These are phyloP conservation scores for Falcaria lacertinaria DNA, from an alignment of 2,888 invertebrate genomes.

Conservation along the genomic window DNA sequence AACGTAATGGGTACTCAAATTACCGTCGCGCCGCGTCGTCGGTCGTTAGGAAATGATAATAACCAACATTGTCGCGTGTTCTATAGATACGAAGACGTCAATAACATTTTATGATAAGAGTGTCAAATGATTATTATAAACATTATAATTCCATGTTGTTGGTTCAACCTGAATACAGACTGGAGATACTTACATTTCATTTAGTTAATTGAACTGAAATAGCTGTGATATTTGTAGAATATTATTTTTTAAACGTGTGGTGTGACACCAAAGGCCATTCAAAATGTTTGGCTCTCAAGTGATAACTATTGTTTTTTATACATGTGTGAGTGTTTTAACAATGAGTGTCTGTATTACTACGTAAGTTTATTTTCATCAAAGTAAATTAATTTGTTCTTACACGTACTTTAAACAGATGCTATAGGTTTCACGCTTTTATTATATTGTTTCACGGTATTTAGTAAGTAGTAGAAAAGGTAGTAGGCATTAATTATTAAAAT, in stretches of 20 bases:
- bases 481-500: too few relatives aligned
- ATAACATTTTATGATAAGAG: slow-evolving; percentile 56
- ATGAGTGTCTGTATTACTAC: background rate
- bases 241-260: background rate
- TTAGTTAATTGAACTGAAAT: too few relatives aligned
- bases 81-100: slow-evolving; percentile 38
- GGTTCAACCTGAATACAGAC: background rate
- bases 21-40: too few relatives aligned
- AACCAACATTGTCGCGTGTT: too few relatives aligned
- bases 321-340: background rate
- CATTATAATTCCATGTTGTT: slow-evolving; percentile 6
- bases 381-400: too few relatives aligned
- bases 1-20: too few relatives aligned
- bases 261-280: background rate
- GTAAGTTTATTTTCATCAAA: background rate
- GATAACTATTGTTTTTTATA: background rate
- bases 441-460: too few relatives aligned
- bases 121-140: slow-evolving; percentile 50
- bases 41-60: too few relatives aligned
- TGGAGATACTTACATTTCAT: too few relatives aligned
- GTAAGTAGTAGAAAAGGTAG: too few relatives aligned
- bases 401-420: too few relatives aligned
- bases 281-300: background rate
- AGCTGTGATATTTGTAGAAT: background rate
- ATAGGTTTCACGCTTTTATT: too few relatives aligned